phyloP scores from a whole-genome alignment of 2,113 vertebrate genomes.

The Eulacestoma nigropectus region DNA sequence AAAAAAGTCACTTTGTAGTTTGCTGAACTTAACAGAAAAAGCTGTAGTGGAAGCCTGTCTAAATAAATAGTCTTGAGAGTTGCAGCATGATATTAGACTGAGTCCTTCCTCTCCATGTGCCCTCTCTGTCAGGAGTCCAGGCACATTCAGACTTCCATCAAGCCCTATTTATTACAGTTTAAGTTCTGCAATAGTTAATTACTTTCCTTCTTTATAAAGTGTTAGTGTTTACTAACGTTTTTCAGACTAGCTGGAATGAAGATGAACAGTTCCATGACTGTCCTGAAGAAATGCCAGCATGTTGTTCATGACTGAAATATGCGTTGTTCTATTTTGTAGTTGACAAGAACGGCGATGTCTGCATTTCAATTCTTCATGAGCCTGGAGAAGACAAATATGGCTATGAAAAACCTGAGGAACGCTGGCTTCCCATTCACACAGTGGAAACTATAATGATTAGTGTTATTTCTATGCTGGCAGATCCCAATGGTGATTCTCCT shows the following conservation, averaged over 20 bases:
- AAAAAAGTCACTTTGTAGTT: background rate
- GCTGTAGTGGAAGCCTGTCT: background rate
- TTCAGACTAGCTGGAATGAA: background rate
- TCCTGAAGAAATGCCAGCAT: background rate
- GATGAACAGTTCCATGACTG: background rate
- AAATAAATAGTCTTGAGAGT: background rate
- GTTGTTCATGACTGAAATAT: conserved; percentile 29
- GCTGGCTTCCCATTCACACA: conserved; percentile 98
- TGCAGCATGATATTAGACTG: background rate
- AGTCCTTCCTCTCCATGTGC: background rate
- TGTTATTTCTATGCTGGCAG: conserved; percentile 99
- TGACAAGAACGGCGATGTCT: conserved; percentile 98
- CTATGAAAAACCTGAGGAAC: conserved; percentile 98
- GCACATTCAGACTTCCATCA: background rate
- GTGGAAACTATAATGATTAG: conserved; percentile 99
- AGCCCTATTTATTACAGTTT: background rate
- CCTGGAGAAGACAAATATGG: conserved; percentile 98
- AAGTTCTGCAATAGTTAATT: background rate
- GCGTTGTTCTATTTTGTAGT: conserved; percentile 75
- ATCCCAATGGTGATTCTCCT: conserved; percentile 97
- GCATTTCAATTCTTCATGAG: conserved; percentile 99
- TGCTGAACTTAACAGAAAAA: background rate
- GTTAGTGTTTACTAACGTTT: background rate
- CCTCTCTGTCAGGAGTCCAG: background rate
- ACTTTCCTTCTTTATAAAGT: background rate